Conservation (phyloP, 2,113 vertebrate genomes). For the Pterocles burchelli region DNA sequence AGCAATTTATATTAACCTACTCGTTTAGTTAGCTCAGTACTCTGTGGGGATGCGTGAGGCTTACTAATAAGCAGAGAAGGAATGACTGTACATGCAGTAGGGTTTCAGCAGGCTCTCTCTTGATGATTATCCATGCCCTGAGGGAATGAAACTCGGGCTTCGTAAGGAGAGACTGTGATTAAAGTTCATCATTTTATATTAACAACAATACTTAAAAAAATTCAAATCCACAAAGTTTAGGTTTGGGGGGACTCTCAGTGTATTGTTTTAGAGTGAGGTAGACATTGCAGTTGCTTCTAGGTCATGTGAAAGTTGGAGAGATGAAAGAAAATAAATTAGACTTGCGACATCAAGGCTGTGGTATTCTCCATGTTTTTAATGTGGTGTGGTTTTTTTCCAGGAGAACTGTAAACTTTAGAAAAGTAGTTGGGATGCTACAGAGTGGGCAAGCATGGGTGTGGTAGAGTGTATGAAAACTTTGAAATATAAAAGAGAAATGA, state of each 20-base stretch:
- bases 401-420: not conserved
- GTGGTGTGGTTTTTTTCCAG: not conserved
- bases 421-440: not conserved
- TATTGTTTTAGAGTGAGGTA: not conserved
- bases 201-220: not conserved
- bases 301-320: not conserved
- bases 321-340: not conserved
- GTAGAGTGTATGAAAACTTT: not conserved
- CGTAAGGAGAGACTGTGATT: not conserved
- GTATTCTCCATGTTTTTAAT: not conserved
- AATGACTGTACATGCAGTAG: not conserved
- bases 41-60: not conserved
- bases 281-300: not conserved
- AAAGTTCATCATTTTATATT: not conserved
- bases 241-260: not conserved
- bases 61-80: not conserved
- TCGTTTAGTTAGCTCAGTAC: not conserved
- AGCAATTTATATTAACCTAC: not conserved
- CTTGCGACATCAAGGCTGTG: rapidly evolving
- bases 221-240: not conserved
- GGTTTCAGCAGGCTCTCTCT: not conserved
- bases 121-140: not conserved
- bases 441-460: not conserved
- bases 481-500: not conserved
- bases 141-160: not conserved